Evolutionary conservation across 2,797 vertebrate genomes (phyloP).

Genomic region (Hemibagrus guttatus): DNA sequence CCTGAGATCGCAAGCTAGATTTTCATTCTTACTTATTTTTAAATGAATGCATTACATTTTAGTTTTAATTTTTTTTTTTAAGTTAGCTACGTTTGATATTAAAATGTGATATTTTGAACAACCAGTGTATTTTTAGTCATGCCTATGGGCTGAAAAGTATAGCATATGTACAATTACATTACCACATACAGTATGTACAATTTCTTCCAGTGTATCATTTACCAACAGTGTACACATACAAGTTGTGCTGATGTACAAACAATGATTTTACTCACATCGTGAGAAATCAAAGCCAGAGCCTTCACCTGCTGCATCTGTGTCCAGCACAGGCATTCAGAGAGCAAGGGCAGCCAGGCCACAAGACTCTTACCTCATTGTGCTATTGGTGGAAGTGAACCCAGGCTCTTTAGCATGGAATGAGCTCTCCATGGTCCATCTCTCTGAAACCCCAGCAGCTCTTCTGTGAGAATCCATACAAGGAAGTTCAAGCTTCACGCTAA

Average conservation of each 20-base stretch:
- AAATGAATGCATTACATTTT: neutral
- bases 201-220: neutral
- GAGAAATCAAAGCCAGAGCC: neutral
- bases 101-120: neutral
- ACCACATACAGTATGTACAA: neutral
- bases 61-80: neutral
- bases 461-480: conserved; percentile 41
- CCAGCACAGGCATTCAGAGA: conserved; percentile 25
- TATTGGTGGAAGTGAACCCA: conserved; percentile 29
- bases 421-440: conserved; percentile 1
- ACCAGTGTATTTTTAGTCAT: neutral
- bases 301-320: conserved; percentile 23
- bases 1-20: too few relatives aligned
- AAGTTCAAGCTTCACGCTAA: conserved; percentile 19
- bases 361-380: neutral
- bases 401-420: conserved; percentile 32
- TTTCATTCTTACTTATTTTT: neutral
- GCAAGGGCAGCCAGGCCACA: conserved; percentile 30
- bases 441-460: conserved; percentile 31
- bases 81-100: neutral
- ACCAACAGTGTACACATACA: neutral
- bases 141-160: neutral
- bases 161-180: neutral
- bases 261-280: neutral
- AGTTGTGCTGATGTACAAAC: neutral